Evolutionary conservation across 2,888 invertebrate genomes (phyloP).

Genomic region (Malacosoma neustria): DNA sequence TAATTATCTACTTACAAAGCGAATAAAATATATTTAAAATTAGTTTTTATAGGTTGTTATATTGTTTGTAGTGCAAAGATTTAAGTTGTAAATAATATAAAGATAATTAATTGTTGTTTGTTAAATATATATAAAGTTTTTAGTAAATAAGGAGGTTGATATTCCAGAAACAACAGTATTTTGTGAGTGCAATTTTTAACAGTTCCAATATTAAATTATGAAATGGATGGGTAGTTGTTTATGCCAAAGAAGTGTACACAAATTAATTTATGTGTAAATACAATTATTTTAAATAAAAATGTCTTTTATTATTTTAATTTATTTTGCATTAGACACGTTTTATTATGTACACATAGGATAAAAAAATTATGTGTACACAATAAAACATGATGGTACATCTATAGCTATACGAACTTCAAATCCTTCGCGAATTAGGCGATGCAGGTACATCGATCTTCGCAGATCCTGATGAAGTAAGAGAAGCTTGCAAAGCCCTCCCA

Average conservation of each 20-base stretch:
- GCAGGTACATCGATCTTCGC: conserved; percentile 22
- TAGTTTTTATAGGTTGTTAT: conserved; percentile 22
- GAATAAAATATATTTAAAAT: not conserved
- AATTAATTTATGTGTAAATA: conserved; percentile 53
- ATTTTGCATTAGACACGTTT: not conserved
- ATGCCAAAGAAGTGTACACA: conserved; percentile 69
- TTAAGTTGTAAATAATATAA: conserved; percentile 35
- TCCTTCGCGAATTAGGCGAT: conserved; percentile 20
- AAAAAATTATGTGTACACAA: not conserved
- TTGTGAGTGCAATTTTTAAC: conserved; percentile 53
- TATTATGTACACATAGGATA: not conserved
- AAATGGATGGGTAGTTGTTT: conserved; percentile 51
- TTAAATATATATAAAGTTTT: conserved; percentile 32
- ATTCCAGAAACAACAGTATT: conserved; percentile 49
- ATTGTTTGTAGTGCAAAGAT: conserved; percentile 32
- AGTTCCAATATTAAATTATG: conserved; percentile 16
- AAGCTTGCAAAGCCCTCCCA: conserved; percentile 37
- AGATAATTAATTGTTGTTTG: conserved; percentile 29
- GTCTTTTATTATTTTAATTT: conserved; percentile 17
- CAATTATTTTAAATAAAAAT: conserved; percentile 43
- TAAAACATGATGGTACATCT: not conserved
- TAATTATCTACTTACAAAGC: too few species aligned
- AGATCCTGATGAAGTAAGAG: conserved; percentile 23
- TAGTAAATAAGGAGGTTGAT: conserved; percentile 24
- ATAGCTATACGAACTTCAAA: conserved; percentile 11